A percentile compares a stretch with the other conserved stretches of the same genome.
phyloP scores from a whole-genome alignment of 2,888 invertebrate species.

The Parelbella ahira region DNA sequence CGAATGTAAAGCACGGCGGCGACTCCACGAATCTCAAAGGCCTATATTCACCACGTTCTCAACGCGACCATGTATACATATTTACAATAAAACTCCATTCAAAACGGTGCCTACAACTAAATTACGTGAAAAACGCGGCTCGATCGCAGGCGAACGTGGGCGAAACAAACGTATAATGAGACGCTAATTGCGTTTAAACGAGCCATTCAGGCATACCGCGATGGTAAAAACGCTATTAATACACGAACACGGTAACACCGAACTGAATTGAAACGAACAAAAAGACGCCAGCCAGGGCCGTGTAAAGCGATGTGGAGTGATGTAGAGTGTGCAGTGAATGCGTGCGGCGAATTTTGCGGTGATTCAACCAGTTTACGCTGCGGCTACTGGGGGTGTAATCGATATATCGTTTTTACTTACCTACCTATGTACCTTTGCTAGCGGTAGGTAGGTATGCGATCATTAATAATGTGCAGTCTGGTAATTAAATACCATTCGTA shows the following conservation, averaged over 20 bases:
- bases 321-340: constrained; percentile 8
- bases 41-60: no score
- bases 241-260: constrained; percentile 28
- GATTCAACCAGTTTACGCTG: constrained; percentile 13
- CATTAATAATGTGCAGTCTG: no score
- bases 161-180: constrained; percentile 59
- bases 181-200: constrained; percentile 65
- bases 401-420: background rate
- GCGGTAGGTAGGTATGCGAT: no score
- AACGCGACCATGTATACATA: constrained; percentile 20
- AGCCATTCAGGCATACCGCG: constrained; percentile 58
- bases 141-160: constrained; percentile 48
- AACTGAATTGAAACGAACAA: constrained; percentile 34
- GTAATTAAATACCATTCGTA: constrained; percentile 20
- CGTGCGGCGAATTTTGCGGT: constrained; percentile 17
- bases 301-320: background rate
- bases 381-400: constrained; percentile 13
- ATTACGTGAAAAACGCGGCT: constrained; percentile 45
- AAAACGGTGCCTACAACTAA: constrained; percentile 43
- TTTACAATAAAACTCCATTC: constrained; percentile 46
- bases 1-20: no score
- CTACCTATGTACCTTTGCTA: background rate
- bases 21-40: no score
- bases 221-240: constrained; percentile 44
- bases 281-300: constrained; percentile 18